These are phyloP conservation scores for Aurelia aurita complex sp. Pacific DNA, from an alignment of 30 jellyfish, hydroid and myxozoan species.

Conservation along the genomic window DNA sequence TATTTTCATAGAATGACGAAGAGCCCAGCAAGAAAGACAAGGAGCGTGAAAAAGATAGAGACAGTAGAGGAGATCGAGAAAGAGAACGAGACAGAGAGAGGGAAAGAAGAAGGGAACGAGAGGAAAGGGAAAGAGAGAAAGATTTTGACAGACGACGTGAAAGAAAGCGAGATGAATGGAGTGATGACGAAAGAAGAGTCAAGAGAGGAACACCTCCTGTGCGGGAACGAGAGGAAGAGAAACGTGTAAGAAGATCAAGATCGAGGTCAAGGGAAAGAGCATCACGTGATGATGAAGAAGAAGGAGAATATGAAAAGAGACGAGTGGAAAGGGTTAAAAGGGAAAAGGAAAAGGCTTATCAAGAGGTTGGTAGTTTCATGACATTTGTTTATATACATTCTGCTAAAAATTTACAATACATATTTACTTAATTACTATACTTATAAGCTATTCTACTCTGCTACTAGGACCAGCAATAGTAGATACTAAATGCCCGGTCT, in stretches of 20 bases:
- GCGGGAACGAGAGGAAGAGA: conserved; percentile 51
- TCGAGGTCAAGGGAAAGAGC: conserved; percentile 76
- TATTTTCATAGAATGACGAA: conserved; percentile 51
- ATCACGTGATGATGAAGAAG: conserved; percentile 82
- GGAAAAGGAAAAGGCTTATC: conserved; percentile 75
- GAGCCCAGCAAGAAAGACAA: conserved; percentile 62
- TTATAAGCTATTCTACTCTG: too few species aligned
- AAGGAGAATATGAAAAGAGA: conserved; percentile 86
- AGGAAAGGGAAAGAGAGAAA: conserved; percentile 75
- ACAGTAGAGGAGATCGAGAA: conserved; percentile 57
- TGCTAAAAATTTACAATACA: too few species aligned
- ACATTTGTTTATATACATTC: not conserved
- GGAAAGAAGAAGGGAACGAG: conserved; percentile 82
- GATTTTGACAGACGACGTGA: conserved; percentile 81
- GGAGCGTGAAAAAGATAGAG: conserved; percentile 67
- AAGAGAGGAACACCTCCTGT: conserved; percentile 67
- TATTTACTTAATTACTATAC: too few species aligned
- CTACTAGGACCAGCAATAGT: too few species aligned
- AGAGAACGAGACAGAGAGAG: conserved; percentile 86
- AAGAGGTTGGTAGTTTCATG: conserved; percentile 54
- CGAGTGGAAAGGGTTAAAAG: conserved; percentile 86
- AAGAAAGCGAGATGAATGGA: conserved; percentile 66
- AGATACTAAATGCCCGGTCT: too few species aligned
- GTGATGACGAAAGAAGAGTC: conserved; percentile 68
- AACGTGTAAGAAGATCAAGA: conserved; percentile 67